Percentiles rank a stretch among this genome's conserved stretches.
Conservation (phyloP, 2,797 vertebrate genomes). For the Girardinus metallicus region DNA sequence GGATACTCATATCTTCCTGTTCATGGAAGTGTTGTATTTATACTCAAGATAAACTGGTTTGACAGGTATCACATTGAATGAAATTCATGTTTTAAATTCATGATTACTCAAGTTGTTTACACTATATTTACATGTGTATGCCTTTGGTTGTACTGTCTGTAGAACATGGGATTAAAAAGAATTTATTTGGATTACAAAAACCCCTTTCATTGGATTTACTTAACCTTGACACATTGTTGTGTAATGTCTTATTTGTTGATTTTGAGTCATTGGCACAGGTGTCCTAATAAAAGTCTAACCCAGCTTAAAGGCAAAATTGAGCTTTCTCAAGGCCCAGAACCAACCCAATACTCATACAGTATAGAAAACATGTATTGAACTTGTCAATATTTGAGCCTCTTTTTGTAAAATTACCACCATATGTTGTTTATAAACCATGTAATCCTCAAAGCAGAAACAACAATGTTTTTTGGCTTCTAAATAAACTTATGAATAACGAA, state of each 20-base stretch:
- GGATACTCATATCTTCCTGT: slow-evolving; percentile 21
- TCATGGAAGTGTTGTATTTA: slow-evolving; percentile 51
- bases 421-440: background rate
- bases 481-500: background rate
- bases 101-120: slow-evolving; percentile 44
- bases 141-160: slow-evolving; percentile 48
- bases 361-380: background rate
- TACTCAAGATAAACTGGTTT: slow-evolving; percentile 45
- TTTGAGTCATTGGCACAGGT: slow-evolving; percentile 51
- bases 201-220: slow-evolving; percentile 46
- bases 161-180: slow-evolving; percentile 56
- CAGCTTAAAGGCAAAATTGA: slow-evolving; percentile 47
- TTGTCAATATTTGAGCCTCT: background rate
- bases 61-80: slow-evolving; percentile 40
- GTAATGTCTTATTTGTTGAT: slow-evolving; percentile 57
- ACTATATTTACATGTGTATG: slow-evolving; percentile 35
- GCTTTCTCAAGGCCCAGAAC: slow-evolving; percentile 37
- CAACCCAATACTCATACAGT: slow-evolving; percentile 16
- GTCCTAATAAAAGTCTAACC: slow-evolving; percentile 61
- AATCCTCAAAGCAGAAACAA: background rate
- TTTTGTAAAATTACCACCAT: background rate
- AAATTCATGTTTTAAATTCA: slow-evolving; percentile 32
- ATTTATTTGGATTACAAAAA: slow-evolving; percentile 29
- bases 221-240: slow-evolving; percentile 15
- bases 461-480: background rate